Conservation (phyloP, 2,888 invertebrate species). For the Parnassius smintheus region DNA sequence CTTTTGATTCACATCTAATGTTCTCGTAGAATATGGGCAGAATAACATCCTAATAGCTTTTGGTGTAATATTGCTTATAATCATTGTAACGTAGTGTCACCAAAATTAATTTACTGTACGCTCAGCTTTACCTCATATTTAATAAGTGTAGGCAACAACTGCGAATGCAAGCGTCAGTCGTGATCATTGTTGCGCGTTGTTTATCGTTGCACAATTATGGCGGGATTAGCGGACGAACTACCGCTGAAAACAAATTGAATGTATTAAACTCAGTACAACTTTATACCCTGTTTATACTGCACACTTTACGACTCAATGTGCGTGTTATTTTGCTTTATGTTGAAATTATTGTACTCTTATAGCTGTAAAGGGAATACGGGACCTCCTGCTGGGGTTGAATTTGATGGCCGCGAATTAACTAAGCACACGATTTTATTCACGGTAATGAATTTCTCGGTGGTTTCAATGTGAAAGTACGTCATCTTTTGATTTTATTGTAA, state of each 20-base stretch:
- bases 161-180: constrained; percentile 27
- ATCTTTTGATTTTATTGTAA: background rate
- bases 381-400: constrained; percentile 29
- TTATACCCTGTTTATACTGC: constrained; percentile 53
- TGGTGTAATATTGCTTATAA: too few species aligned
- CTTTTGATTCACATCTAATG: too few species aligned
- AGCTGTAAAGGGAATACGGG: constrained; percentile 33
- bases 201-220: constrained; percentile 55
- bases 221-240: constrained; percentile 42
- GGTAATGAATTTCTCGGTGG: constrained; percentile 4
- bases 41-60: too few species aligned
- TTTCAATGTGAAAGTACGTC: background rate
- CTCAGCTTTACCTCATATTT: constrained; percentile 15
- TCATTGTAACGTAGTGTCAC: too few species aligned
- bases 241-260: constrained; percentile 68
- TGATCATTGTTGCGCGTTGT: constrained; percentile 64
- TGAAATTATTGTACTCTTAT: constrained; percentile 44
- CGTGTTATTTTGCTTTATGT: constrained; percentile 62
- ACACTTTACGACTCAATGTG: constrained; percentile 57
- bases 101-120: too few species aligned
- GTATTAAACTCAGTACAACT: constrained; percentile 54
- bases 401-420: constrained; percentile 29
- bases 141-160: constrained; percentile 17
- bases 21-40: too few species aligned
- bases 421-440: constrained; percentile 5